A percentile compares a stretch with the other conserved stretches of the same genome.
Conservation (phyloP, 1,140 invertebrate genomes). For the Lysiphlebus fabarum region DNA sequence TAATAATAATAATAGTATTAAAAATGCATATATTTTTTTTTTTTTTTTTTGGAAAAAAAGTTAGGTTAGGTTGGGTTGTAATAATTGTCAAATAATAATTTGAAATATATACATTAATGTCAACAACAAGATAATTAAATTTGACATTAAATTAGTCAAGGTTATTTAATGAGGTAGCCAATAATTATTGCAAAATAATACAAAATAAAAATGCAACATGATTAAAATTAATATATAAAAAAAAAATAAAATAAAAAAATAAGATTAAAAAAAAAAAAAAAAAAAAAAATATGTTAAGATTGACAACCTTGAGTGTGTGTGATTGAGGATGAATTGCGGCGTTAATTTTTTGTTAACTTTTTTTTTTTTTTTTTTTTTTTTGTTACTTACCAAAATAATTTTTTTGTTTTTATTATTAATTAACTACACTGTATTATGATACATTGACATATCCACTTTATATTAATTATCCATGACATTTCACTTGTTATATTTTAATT, state of each 20-base stretch:
- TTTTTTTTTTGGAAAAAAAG: not conserved
- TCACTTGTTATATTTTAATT: slow-evolving; percentile 10
- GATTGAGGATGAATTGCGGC: not conserved
- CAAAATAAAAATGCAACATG: slow-evolving; percentile 29
- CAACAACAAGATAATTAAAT: not conserved
- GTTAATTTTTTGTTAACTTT: slow-evolving; percentile 24
- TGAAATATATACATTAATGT: not conserved
- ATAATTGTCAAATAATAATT: not conserved
- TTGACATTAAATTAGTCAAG: not conserved
- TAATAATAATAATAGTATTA: too few species aligned
- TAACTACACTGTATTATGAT: slow-evolving; percentile 7
- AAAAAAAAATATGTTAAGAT: slow-evolving; percentile 10
- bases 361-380: too few species aligned
- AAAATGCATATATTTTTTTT: not conserved
- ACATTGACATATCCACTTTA: slow-evolving; percentile 3
- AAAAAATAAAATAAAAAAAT: not conserved
- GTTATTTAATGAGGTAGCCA: slow-evolving; percentile 8
- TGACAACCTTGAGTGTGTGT: slow-evolving; percentile 25
- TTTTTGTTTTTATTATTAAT: not conserved
- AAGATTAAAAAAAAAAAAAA: not conserved
- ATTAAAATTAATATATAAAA: slow-evolving; percentile 10
- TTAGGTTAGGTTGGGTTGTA: slow-evolving; percentile 13
- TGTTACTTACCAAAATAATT: not conserved
- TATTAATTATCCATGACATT: slow-evolving; percentile 25
- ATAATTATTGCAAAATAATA: slow-evolving; percentile 19